These are phyloP conservation scores for Rhinopomastus cyanomelas DNA, from an alignment of 2,113 vertebrate species.

Conservation along the genomic window DNA sequence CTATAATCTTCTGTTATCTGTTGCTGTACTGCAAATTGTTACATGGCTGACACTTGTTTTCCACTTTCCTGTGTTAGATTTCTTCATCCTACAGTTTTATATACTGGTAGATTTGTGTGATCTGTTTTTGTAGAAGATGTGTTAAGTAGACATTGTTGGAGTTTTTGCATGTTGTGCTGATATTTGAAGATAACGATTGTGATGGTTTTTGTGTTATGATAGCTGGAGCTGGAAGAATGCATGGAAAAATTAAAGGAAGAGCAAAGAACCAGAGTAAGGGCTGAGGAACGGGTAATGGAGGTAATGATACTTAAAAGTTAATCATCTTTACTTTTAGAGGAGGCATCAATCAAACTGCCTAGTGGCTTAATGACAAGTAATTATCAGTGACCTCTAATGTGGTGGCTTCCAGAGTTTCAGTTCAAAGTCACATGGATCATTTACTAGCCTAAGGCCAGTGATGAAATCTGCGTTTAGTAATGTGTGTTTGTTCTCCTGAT, in stretches of 20 bases:
- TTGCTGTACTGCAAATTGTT: not conserved
- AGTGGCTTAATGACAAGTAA: not conserved
- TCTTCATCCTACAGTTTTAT: not conserved
- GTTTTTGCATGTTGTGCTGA: not conserved
- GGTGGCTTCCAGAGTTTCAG: not conserved
- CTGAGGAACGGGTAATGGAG: slow-evolving; percentile 84
- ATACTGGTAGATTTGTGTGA: not conserved
- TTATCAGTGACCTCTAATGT: not conserved
- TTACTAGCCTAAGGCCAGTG: slow-evolving; percentile 1
- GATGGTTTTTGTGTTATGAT: not conserved
- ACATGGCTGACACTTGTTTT: not conserved
- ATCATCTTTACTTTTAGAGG: not conserved
- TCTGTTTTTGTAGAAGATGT: not conserved
- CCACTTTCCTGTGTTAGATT: not conserved
- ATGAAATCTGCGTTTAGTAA: slow-evolving; percentile 27
- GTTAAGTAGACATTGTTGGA: not conserved
- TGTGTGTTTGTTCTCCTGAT: slow-evolving; percentile 17
- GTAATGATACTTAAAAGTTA: slow-evolving; percentile 64
- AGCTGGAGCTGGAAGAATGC: slow-evolving; percentile 88
- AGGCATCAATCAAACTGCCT: not conserved
- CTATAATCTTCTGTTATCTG: not conserved
- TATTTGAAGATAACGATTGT: not conserved
- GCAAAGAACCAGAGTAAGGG: slow-evolving; percentile 81
- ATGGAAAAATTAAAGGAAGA: slow-evolving; percentile 83
- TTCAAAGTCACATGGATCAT: slow-evolving; percentile 5